phyloP scores from a whole-genome alignment of 2,888 invertebrate species.

The Mesochorus sp. region DNA sequence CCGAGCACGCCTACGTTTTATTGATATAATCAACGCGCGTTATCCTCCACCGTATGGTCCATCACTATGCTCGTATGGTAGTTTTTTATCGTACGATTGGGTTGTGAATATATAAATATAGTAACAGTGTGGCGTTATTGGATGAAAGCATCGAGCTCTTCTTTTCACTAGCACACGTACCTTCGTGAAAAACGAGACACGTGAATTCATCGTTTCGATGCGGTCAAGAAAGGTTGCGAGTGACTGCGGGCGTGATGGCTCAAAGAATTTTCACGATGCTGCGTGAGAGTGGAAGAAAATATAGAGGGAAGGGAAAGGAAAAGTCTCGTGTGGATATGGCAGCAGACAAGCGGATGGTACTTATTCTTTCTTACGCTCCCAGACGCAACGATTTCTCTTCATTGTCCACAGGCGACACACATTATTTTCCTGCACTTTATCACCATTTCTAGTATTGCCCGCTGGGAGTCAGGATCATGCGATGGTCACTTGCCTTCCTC shows the following conservation, averaged over 20 bases:
- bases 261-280: slow-evolving; percentile 27
- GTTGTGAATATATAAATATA: neutral
- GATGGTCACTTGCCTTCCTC: slow-evolving; percentile 45
- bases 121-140: neutral
- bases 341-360: slow-evolving; percentile 51
- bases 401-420: slow-evolving; percentile 69
- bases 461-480: slow-evolving; percentile 26
- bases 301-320: slow-evolving; percentile 17
- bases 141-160: neutral
- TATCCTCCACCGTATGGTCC: neutral
- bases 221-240: slow-evolving; percentile 22
- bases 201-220: slow-evolving; percentile 6
- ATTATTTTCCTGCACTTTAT: slow-evolving; percentile 74
- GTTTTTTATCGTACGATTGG: neutral
- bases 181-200: neutral
- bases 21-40: slow-evolving; percentile 58
- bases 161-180: neutral
- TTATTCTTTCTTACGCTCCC: slow-evolving; percentile 66
- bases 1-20: slow-evolving; percentile 43
- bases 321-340: slow-evolving; percentile 49
- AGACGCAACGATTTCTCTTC: slow-evolving; percentile 72
- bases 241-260: slow-evolving; percentile 13
- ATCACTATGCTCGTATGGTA: neutral
- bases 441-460: slow-evolving; percentile 68
- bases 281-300: slow-evolving; percentile 41